Percentiles rank a stretch among this genome's conserved stretches.
Evolutionary conservation across 2,113 vertebrate genomes (phyloP).

Genomic region (Sardina pilchardus): DNA sequence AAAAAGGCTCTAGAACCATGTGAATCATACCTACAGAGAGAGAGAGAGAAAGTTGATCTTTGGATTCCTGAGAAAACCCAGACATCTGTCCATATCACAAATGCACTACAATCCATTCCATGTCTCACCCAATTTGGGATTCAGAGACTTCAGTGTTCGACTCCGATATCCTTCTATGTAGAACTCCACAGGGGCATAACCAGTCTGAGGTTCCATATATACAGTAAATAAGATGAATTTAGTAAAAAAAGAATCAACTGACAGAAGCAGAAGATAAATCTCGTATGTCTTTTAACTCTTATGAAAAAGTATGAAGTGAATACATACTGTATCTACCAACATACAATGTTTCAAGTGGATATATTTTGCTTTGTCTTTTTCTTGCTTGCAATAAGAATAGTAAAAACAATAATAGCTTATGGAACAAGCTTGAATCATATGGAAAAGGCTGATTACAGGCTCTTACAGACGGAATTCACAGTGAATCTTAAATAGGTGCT

Average conservation of each 20-base stretch:
- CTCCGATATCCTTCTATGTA: conserved; percentile 93
- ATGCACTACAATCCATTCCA: too few relatives aligned
- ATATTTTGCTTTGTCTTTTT: too few relatives aligned
- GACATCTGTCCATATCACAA: too few relatives aligned
- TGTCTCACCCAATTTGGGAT: conserved; percentile 86
- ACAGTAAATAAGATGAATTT: too few relatives aligned
- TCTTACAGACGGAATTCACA: not conserved
- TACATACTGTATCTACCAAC: too few relatives aligned
- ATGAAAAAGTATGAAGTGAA: too few relatives aligned
- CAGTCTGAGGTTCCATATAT: conserved; percentile 70
- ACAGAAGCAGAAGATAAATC: not conserved
- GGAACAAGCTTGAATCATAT: not conserved
- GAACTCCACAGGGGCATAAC: conserved; percentile 93
- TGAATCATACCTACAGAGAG: conserved; percentile 85
- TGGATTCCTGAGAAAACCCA: too few relatives aligned
- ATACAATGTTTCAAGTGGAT: too few relatives aligned
- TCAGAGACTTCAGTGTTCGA: conserved; percentile 87
- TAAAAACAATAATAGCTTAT: not conserved
- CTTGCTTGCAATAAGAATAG: not conserved
- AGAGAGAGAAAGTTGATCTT: too few relatives aligned
- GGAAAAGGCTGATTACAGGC: not conserved
- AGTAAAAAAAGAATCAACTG: not conserved
- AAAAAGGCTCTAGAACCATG: conserved; percentile 93
- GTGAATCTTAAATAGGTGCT: not conserved
- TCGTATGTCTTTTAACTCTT: too few relatives aligned